phyloP scores from a whole-genome alignment of 1,140 invertebrate genomes.

The Bilobella aurantiaca region DNA sequence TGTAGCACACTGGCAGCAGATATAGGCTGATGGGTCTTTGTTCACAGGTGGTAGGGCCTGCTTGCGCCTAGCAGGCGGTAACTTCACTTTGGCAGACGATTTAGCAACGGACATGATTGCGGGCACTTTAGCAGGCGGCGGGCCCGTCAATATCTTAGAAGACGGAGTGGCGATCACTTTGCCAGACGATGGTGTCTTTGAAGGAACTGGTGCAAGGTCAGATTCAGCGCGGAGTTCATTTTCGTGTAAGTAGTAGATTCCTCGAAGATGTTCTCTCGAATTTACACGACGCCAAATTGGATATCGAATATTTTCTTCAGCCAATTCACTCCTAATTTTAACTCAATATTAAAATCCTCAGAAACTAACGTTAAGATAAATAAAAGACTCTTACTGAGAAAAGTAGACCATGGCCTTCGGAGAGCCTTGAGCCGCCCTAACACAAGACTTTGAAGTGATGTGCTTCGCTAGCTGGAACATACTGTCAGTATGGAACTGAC shows the following conservation, averaged over 20 bases:
- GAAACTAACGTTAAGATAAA: background rate
- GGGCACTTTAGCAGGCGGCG: too few relatives aligned
- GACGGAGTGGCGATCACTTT: background rate
- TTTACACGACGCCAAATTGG: slow-evolving; percentile 50
- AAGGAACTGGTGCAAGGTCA: background rate
- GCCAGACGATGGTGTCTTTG: background rate
- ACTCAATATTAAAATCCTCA: background rate
- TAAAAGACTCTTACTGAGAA: slow-evolving; percentile 10
- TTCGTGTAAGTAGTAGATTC: slow-evolving; percentile 38
- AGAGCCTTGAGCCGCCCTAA: background rate
- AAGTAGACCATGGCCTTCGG: slow-evolving; percentile 24
- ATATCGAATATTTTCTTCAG: slow-evolving; percentile 44
- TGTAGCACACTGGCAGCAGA: background rate
- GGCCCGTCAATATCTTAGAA: too few relatives aligned
- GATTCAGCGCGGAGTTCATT: background rate
- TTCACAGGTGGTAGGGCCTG: too few relatives aligned
- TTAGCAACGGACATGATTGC: too few relatives aligned
- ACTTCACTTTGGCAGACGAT: too few relatives aligned
- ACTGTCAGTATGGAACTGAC: slow-evolving; percentile 48
- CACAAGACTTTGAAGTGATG: slow-evolving; percentile 37
- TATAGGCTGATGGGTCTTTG: too few relatives aligned
- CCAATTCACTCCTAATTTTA: slow-evolving; percentile 15
- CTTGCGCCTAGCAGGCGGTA: too few relatives aligned
- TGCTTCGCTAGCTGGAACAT: slow-evolving; percentile 50
- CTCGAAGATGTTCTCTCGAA: slow-evolving; percentile 49